Evolutionary conservation across 2,888 invertebrate genomes (phyloP).

Genomic region (Drosophila limbata): DNA sequence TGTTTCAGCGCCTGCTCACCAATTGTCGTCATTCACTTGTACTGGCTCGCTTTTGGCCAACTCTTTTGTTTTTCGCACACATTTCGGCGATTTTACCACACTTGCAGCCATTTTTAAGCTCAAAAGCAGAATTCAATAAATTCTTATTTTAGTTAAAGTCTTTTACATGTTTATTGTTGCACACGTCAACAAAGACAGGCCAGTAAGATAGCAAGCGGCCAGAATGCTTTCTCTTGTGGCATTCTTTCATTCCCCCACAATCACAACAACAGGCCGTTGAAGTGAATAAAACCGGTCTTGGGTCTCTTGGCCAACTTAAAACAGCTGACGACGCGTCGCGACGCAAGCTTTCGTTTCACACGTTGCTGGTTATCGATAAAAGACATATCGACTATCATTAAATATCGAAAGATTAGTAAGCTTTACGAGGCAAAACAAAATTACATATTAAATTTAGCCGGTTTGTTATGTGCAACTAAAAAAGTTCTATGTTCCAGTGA

Average conservation of each 20-base stretch:
- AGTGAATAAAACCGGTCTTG: constrained; percentile 60
- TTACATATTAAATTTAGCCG: neutral
- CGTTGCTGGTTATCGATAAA: constrained; percentile 38
- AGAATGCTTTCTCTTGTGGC: constrained; percentile 72
- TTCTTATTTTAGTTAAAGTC: neutral
- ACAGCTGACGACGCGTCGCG: constrained; percentile 46
- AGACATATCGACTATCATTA: neutral
- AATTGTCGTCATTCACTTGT: constrained; percentile 29
- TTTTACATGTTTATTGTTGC: constrained; percentile 51
- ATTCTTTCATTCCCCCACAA: constrained; percentile 51
- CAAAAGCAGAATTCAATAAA: neutral
- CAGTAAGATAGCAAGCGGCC: constrained; percentile 12
- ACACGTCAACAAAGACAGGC: constrained; percentile 68
- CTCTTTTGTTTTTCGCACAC: constrained; percentile 33
- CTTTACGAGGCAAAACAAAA: neutral
- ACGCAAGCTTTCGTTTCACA: constrained; percentile 24
- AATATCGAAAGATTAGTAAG: neutral
- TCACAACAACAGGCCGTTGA: constrained; percentile 42
- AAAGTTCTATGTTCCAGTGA: neutral
- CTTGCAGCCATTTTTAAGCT: constrained; percentile 57
- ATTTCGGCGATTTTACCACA: constrained; percentile 65
- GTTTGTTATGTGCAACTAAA: neutral
- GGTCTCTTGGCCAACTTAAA: constrained; percentile 27
- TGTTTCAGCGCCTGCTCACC: constrained; percentile 52
- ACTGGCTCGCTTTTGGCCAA: constrained; percentile 10